Conservation (phyloP, 2,888 invertebrate species). For the Eupelmus urozonus region DNA sequence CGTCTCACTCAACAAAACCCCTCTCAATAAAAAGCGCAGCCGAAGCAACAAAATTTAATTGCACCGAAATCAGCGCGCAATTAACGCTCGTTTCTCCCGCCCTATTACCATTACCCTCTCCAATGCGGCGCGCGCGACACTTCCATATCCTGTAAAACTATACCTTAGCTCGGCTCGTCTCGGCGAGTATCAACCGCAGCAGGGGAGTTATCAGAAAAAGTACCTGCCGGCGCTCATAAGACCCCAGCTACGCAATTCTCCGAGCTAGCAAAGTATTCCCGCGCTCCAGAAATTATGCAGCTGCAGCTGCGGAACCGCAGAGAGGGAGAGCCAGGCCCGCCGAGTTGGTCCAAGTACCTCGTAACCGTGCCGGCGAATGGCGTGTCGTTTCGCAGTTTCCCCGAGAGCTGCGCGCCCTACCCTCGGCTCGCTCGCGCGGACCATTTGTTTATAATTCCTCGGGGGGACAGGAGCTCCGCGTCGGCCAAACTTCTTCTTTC, state of each 20-base stretch:
- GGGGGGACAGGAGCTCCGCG: slow-evolving; percentile 25
- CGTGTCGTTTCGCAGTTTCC: slow-evolving; percentile 50
- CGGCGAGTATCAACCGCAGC: not conserved
- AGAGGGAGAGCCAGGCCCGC: not conserved
- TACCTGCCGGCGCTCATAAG: not conserved
- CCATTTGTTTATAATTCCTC: slow-evolving; percentile 66
- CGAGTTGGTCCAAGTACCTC: slow-evolving; percentile 54
- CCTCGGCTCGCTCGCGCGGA: too few species aligned
- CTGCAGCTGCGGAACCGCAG: slow-evolving; percentile 70
- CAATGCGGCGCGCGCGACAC: too few species aligned
- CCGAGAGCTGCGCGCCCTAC: not conserved
- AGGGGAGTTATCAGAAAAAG: slow-evolving; percentile 8
- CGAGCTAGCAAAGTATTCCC: slow-evolving; percentile 35
- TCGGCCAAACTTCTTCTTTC: slow-evolving; percentile 35
- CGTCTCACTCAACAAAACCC: too few species aligned
- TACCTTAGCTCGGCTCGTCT: too few species aligned
- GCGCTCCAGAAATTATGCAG: slow-evolving; percentile 72
- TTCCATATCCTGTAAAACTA: too few species aligned
- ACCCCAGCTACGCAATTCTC: not conserved
- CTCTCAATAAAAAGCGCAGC: too few species aligned
- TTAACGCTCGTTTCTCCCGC: too few species aligned
- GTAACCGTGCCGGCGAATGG: slow-evolving; percentile 44
- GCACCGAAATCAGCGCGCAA: too few species aligned
- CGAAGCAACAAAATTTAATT: too few species aligned
- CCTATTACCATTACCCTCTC: too few species aligned